Evolutionary conservation across 2,888 invertebrate species (phyloP).

Genomic region (Metallyticus violacea): DNA sequence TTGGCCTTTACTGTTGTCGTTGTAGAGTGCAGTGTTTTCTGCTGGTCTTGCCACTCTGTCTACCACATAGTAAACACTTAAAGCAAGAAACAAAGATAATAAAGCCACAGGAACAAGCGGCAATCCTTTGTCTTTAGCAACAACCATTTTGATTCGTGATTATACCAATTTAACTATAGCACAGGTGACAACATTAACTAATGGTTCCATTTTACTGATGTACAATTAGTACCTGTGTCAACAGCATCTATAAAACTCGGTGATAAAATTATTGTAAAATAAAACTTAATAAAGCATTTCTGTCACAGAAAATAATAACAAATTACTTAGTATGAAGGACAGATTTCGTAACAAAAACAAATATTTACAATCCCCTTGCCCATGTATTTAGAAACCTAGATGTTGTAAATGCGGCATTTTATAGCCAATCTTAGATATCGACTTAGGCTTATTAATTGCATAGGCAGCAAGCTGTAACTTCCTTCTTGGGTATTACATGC

Average conservation of each 20-base stretch:
- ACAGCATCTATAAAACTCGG: background rate
- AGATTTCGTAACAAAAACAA: background rate
- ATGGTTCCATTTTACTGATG: too few relatives aligned
- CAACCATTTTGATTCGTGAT: background rate
- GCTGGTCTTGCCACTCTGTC: background rate
- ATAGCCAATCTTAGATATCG: background rate
- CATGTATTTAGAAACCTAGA: background rate
- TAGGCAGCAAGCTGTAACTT: background rate
- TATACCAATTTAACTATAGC: background rate
- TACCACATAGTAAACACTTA: conserved; percentile 1
- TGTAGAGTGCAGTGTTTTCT: background rate
- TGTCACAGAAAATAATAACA: background rate
- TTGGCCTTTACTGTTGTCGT: background rate
- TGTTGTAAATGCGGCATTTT: too few relatives aligned
- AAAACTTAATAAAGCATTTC: too few relatives aligned
- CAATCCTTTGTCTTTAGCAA: background rate
- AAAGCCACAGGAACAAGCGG: background rate
- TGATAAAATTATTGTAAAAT: background rate
- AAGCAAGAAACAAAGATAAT: background rate
- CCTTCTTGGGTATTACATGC: background rate
- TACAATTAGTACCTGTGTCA: background rate
- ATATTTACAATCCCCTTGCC: background rate
- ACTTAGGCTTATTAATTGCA: background rate
- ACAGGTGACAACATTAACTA: background rate
- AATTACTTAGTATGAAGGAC: background rate